phyloP scores from a whole-genome alignment of 2,888 invertebrate genomes.

The Bombyx huttoni region DNA sequence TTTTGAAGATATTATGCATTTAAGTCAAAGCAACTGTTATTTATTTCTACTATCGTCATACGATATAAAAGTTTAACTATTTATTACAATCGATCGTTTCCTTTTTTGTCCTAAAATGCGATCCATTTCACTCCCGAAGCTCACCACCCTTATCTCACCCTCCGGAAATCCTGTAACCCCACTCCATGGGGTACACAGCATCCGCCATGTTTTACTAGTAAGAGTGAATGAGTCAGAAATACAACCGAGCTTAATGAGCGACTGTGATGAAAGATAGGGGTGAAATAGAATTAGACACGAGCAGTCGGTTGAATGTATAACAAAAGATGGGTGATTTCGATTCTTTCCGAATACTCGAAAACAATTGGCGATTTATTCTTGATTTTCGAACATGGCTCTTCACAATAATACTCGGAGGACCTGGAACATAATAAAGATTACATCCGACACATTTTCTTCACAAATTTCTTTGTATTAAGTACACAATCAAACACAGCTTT shows the following conservation, averaged over 20 bases:
- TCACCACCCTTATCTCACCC: conserved; percentile 40
- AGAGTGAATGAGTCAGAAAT: conserved; percentile 16
- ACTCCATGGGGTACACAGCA: conserved; percentile 37
- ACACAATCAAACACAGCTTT: too few species aligned
- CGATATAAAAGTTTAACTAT: conserved; percentile 11
- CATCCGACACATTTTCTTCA: too few species aligned
- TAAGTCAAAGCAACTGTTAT: too few species aligned
- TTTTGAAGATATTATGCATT: too few species aligned
- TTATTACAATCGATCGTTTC: conserved; percentile 29
- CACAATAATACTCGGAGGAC: background rate
- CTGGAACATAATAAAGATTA: conserved; percentile 1
- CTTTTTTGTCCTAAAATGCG: conserved; percentile 36
- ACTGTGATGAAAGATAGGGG: conserved; percentile 24
- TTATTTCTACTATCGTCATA: too few species aligned
- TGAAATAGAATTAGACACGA: conserved; percentile 37
- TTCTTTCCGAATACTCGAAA: conserved; percentile 10
- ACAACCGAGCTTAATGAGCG: conserved; percentile 5
- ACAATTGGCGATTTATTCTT: conserved; percentile 1
- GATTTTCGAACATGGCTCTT: background rate
- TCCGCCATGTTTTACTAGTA: conserved; percentile 53
- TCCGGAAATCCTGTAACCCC: conserved; percentile 34
- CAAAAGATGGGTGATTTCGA: conserved; percentile 26
- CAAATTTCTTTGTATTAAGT: too few species aligned
- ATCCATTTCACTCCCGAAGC: conserved; percentile 40
- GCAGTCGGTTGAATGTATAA: conserved; percentile 35